Conservation (phyloP, 1,140 invertebrate species). For the Yoshiicerus persimilis region DNA sequence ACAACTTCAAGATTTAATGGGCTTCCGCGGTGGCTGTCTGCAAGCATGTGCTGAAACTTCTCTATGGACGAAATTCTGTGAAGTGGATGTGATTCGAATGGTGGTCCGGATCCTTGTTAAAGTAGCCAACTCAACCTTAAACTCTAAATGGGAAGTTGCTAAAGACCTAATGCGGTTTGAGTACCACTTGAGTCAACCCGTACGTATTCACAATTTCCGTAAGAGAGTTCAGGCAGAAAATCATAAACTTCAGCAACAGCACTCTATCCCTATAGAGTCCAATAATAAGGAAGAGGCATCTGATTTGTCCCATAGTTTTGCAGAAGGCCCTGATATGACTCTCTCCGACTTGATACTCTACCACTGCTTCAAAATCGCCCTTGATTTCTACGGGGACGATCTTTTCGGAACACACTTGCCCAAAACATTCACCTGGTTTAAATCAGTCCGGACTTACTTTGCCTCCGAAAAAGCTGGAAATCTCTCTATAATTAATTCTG, state of each 20-base stretch:
- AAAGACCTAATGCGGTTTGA: slow-evolving; percentile 73
- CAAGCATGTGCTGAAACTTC: slow-evolving; percentile 80
- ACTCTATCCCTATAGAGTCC: slow-evolving; percentile 27
- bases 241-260: slow-evolving; percentile 46
- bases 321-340: slow-evolving; percentile 79
- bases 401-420: slow-evolving; percentile 62
- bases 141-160: slow-evolving; percentile 56
- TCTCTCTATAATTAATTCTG: neutral
- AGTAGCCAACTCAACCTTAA: slow-evolving; percentile 7
- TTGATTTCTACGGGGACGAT: slow-evolving; percentile 54
- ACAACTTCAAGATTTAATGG: slow-evolving; percentile 56
- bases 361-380: slow-evolving; percentile 68
- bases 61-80: slow-evolving; percentile 89
- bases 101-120: neutral
- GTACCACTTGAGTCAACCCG: slow-evolving; percentile 78
- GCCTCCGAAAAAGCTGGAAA: neutral
- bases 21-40: slow-evolving; percentile 75
- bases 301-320: slow-evolving; percentile 60
- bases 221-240: slow-evolving; percentile 64
- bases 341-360: slow-evolving; percentile 81
- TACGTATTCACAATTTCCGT: slow-evolving; percentile 82
- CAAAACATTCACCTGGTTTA: slow-evolving; percentile 68
- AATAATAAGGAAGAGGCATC: slow-evolving; percentile 24
- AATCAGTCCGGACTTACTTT: slow-evolving; percentile 24
- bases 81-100: slow-evolving; percentile 70